Evolutionary conservation across 2,888 invertebrate genomes (phyloP), one percentile per base, ranked within the genome.

Genomic region (Helleia helle): DNA sequence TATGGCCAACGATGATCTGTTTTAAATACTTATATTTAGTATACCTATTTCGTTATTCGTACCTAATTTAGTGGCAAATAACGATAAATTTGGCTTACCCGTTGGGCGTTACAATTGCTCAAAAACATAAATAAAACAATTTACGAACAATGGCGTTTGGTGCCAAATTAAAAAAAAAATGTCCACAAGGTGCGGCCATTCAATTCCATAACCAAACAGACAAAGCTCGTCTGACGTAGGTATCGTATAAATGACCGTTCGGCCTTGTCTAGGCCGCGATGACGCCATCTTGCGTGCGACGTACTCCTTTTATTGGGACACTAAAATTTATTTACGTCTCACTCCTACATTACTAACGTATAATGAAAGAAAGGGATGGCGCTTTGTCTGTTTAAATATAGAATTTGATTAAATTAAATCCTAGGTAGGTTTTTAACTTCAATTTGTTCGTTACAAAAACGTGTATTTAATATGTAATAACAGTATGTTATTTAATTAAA

Each of bases 211-310:
- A 60, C 57, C 60, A 57, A 51, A 51, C 67, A 68, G 67, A 76
- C 76, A 74, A 73, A 69, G 52, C 49, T 61, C 61, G 73, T 75
- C 76, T 74, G 77, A 69, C 69, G 72, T 76, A n/a, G n/a, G n/a
- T n/a, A 69, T 64, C 65, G 71, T 74, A 72, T 61, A 72, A 79
- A 76, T 71, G 79, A 76, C 80, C 79, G 81, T 67, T 68, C 83
- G 83, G 80, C 83, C 83, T 83, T 83, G 83, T 80, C 83, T 83
- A 84, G 83, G 83, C 81, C 83, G 68, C 69, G 73, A 65, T 81
- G 83, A 84, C 83, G 83, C 80, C 83, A 84, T 79, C 68, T 73
- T 70, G 69, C 64, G 69, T 71, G 68, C 65, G 62, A 71, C 66
- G 71, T 65, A 73, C 70, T 71, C 63, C 63, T 79, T 79, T 76